Conservation (phyloP, 2,888 invertebrate species). For the Morpho helenor region DNA sequence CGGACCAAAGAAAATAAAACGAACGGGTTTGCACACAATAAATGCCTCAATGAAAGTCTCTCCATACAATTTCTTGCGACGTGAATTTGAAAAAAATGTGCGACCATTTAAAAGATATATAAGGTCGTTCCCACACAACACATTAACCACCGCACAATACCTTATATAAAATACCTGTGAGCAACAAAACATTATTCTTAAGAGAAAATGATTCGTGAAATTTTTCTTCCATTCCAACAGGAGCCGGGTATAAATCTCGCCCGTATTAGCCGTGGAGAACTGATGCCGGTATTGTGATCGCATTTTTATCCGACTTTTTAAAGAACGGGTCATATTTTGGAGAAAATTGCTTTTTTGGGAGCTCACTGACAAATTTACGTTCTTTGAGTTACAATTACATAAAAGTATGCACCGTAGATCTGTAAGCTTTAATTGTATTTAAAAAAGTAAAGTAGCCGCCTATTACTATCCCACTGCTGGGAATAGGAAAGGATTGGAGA, state of each 20-base stretch:
- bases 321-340: conserved; percentile 8
- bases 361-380: conserved; percentile 2
- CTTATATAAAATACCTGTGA: conserved; percentile 20
- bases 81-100: conserved; percentile 9
- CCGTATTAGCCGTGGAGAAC: conserved; percentile 20
- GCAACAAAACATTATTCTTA: conserved; percentile 28
- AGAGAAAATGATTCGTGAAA: conserved; percentile 37
- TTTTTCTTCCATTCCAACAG: conserved; percentile 32
- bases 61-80: too few species aligned
- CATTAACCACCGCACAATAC: conserved; percentile 16
- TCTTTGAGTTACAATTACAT: neutral
- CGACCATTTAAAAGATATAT: conserved; percentile 16
- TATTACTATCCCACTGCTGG: too few species aligned
- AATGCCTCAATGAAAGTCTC: too few species aligned
- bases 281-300: conserved; percentile 20
- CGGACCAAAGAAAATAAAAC: too few species aligned
- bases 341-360: conserved; percentile 1
- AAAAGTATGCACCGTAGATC: too few species aligned
- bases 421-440: too few species aligned
- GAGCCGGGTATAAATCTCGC: conserved; percentile 33
- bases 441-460: too few species aligned
- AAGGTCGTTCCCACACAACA: conserved; percentile 13
- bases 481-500: too few species aligned
- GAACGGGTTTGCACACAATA: too few species aligned
- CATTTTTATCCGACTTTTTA: conserved; percentile 19